These are phyloP conservation scores for Agapornis canus DNA, from an alignment of 2,797 vertebrate genomes.

Conservation along the genomic window DNA sequence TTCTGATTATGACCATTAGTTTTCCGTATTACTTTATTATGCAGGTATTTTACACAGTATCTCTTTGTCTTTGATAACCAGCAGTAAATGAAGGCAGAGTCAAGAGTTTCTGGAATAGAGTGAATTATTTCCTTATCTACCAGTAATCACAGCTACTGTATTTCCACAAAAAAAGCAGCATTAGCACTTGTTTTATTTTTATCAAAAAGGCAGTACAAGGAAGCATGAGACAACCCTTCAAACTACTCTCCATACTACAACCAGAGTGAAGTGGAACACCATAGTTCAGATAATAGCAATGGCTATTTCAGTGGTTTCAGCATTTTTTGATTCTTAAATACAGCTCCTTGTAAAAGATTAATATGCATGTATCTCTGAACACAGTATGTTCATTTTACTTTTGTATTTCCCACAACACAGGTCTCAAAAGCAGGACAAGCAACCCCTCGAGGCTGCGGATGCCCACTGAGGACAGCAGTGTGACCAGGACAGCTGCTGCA, in stretches of 20 bases:
- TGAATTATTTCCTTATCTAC: neutral
- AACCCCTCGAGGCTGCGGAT: accelerated
- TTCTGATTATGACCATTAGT: neutral
- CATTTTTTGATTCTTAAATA: neutral
- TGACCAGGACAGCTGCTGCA: accelerated
- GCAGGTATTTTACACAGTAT: neutral
- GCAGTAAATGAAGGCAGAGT: neutral
- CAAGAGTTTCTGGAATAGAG: neutral
- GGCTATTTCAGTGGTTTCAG: neutral
- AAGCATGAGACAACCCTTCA: neutral
- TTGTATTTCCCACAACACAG: neutral
- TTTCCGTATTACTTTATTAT: neutral
- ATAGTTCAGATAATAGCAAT: neutral
- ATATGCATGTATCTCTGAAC: accelerated
- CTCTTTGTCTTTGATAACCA: neutral
- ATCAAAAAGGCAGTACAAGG: neutral
- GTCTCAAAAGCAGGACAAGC: neutral
- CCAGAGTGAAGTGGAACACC: neutral
- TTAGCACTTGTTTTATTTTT: neutral
- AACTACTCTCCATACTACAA: neutral
- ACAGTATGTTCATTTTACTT: neutral
- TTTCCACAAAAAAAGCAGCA: constrained; percentile 8
- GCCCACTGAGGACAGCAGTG: accelerated
- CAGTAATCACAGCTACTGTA: neutral
- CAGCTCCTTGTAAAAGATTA: neutral